phyloP scores from a whole-genome alignment of 2,888 invertebrate species.

The Dioctria linearis region DNA sequence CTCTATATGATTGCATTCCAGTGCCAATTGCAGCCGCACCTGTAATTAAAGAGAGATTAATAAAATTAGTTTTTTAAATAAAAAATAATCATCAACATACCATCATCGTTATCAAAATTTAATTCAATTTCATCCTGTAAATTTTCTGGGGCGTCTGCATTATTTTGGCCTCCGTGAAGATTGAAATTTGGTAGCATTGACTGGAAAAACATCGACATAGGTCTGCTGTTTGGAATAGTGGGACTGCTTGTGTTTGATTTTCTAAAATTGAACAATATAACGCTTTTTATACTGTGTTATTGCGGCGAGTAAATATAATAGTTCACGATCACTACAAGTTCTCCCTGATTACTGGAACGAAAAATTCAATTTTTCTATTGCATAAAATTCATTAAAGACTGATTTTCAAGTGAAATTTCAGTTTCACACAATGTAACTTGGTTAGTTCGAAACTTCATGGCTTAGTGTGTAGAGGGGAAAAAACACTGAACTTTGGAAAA shows the following conservation, averaged over 20 bases:
- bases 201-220: constrained; percentile 78
- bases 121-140: constrained; percentile 58
- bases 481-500: too few relatives aligned
- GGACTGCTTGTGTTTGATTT: constrained; percentile 68
- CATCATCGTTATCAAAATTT: constrained; percentile 59
- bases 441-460: too few relatives aligned
- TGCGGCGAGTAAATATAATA: too few relatives aligned
- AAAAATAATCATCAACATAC: constrained; percentile 59
- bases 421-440: too few relatives aligned
- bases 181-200: constrained; percentile 82
- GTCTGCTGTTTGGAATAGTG: constrained; percentile 64
- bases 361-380: too few relatives aligned
- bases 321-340: too few relatives aligned
- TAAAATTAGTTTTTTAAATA: constrained; percentile 61
- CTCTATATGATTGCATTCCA: constrained; percentile 67
- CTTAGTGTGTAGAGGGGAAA: too few relatives aligned
- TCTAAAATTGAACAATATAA: constrained; percentile 59
- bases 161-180: constrained; percentile 59
- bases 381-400: background rate
- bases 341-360: too few relatives aligned
- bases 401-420: background rate
- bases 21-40: constrained; percentile 67
- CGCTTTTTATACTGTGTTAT: too few relatives aligned
- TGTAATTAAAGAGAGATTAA: constrained; percentile 19
- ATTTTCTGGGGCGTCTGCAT: constrained; percentile 56